A percentile compares a stretch with the other conserved stretches of the same genome.
phyloP scores from a whole-genome alignment of 2,113 vertebrate genomes.

The Lampris incognitus region DNA sequence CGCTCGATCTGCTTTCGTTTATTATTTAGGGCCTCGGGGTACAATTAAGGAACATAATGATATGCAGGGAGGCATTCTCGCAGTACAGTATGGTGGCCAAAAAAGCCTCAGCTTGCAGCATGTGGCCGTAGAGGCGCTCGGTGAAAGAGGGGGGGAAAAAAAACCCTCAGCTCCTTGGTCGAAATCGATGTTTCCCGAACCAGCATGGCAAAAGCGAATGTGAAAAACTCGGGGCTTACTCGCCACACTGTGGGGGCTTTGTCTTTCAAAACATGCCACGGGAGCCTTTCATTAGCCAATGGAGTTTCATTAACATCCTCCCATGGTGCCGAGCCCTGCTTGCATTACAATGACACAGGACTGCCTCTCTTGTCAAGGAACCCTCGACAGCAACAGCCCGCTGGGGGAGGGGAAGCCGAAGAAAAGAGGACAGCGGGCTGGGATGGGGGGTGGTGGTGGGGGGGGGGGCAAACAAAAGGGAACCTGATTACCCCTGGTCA shows the following conservation, averaged over 20 bases:
- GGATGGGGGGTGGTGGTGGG: constrained; percentile 12
- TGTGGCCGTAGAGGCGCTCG: constrained; percentile 40
- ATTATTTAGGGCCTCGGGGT: constrained; percentile 30
- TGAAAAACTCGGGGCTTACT: constrained; percentile 54
- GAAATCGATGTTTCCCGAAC: constrained; percentile 59
- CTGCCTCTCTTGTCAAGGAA: constrained; percentile 74
- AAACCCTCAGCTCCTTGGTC: constrained; percentile 32
- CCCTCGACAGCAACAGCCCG: constrained; percentile 64
- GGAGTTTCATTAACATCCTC: constrained; percentile 81
- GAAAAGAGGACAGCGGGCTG: constrained; percentile 38
- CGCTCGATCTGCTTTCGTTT: constrained; percentile 24
- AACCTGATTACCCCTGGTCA: constrained; percentile 75
- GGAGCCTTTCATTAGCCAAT: constrained; percentile 79
- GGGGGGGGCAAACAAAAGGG: constrained; percentile 72
- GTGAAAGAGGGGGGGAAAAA: background rate
- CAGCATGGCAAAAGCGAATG: constrained; percentile 57
- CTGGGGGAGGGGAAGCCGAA: constrained; percentile 57
- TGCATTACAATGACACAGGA: constrained; percentile 81
- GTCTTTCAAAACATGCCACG: constrained; percentile 75
- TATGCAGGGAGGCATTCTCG: constrained; percentile 36
- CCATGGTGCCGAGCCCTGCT: constrained; percentile 69
- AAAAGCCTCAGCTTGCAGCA: constrained; percentile 33
- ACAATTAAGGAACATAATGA: constrained; percentile 57
- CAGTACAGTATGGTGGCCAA: constrained; percentile 11
- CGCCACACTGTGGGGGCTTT: constrained; percentile 70